phyloP scores from a whole-genome alignment of 2,797 vertebrate genomes.

The Notolabrus celidotus region DNA sequence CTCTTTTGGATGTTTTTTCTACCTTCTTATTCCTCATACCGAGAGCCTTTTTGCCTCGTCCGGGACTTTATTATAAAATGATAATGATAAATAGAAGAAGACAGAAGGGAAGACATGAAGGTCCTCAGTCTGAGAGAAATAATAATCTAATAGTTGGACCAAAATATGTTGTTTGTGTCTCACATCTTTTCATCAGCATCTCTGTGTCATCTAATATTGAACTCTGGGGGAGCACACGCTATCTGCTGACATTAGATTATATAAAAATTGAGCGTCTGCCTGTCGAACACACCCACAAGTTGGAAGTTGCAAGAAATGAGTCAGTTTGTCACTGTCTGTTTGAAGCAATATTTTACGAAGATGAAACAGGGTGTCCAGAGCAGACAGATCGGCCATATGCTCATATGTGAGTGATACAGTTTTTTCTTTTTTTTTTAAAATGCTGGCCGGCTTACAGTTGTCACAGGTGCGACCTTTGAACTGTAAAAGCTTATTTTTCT shows the following conservation, averaged over 20 bases:
- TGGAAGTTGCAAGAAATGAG: slow-evolving; percentile 47
- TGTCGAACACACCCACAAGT: slow-evolving; percentile 38
- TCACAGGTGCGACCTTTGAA: slow-evolving; percentile 59
- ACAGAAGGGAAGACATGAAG: neutral
- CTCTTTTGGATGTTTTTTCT: slow-evolving; percentile 10
- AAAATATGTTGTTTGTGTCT: slow-evolving; percentile 48
- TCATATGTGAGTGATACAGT: slow-evolving; percentile 27
- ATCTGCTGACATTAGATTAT: slow-evolving; percentile 58
- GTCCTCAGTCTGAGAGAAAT: slow-evolving; percentile 36
- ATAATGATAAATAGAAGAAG: slow-evolving; percentile 5
- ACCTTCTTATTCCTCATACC: neutral
- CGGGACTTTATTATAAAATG: neutral
- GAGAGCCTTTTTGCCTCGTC: neutral
- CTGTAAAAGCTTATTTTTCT: slow-evolving; percentile 21
- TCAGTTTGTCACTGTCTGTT: slow-evolving; percentile 60
- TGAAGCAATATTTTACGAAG: slow-evolving; percentile 54
- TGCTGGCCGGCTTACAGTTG: slow-evolving; percentile 44
- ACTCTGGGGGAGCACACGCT: slow-evolving; percentile 25
- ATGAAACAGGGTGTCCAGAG: slow-evolving; percentile 41
- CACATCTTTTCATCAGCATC: slow-evolving; percentile 42
- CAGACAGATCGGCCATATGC: slow-evolving; percentile 39
- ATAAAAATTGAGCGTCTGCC: slow-evolving; percentile 43
- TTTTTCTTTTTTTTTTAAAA: slow-evolving; percentile 26
- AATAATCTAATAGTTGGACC: slow-evolving; percentile 25
- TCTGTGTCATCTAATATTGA: slow-evolving; percentile 51